Percentiles rank a stretch among this genome's conserved stretches.
Evolutionary conservation across 1,140 invertebrate genomes (phyloP).

Genomic region (Rhagoletis zephyria): DNA sequence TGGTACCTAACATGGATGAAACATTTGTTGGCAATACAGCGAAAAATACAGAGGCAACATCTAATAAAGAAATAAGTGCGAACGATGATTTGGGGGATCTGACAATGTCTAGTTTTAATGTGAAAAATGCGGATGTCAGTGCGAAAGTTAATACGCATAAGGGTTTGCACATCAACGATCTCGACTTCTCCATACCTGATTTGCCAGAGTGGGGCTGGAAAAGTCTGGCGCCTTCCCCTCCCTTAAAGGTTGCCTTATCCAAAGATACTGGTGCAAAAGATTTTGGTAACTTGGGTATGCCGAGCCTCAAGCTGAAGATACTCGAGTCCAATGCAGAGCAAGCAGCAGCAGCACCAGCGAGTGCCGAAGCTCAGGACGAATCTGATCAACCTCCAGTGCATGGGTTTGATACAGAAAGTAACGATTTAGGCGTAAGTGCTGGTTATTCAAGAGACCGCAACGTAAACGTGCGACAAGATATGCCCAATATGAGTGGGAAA

Average conservation of each 20-base stretch:
- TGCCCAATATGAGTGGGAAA: not conserved
- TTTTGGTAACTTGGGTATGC: constrained; percentile 5
- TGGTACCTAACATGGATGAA: not conserved
- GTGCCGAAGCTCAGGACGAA: not conserved
- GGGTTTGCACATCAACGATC: not conserved
- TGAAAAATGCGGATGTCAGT: not conserved
- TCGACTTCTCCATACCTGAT: not conserved
- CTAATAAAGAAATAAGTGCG: not conserved
- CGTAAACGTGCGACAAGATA: not conserved
- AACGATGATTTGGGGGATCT: not conserved
- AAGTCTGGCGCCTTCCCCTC: not conserved
- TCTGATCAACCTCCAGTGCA: not conserved
- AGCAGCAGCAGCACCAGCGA: too few relatives aligned
- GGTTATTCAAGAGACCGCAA: not conserved
- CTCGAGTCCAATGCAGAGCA: not conserved
- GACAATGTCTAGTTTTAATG: not conserved
- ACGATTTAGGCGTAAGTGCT: too few relatives aligned
- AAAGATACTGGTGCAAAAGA: not conserved
- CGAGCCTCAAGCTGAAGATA: not conserved
- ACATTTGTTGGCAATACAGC: not conserved
- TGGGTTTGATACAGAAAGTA: not conserved
- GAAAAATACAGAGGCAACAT: not conserved
- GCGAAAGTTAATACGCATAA: not conserved
- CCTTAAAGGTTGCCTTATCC: not conserved
- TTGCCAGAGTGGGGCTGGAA: not conserved